Base-by-base conservation (phyloP, 2,113 vertebrate species). In the Rhinolophus sinicus region DNA sequence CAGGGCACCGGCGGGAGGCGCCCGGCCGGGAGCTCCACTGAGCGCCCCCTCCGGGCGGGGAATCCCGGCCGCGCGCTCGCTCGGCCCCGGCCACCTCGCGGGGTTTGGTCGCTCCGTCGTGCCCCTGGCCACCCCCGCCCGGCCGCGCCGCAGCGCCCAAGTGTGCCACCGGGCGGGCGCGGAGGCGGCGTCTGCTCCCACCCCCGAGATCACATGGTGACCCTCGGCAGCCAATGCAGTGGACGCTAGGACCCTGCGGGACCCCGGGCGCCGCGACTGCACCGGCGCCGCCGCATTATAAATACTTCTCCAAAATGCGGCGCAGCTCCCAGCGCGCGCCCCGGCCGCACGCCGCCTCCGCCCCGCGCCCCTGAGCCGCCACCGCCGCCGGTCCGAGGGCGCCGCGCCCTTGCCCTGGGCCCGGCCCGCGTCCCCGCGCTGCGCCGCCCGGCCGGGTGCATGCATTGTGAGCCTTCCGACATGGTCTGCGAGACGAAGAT, bases 401-500 rank as follows among this genome's bases (percentile, higher is more conserved):
- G 98, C 98, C 98, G 98, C 98, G 98, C 98, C 98, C 99, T 98
- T 93, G 96, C 94, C 90, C 83, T 88, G 96, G 94, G 99, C 98
- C 99, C 98, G 98, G 98, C 70, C 94, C 89, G 89, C 67, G 91
- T 87, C 97, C 64, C 92, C 16, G 85, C 95, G 96, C 84, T 60
- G 95, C 88, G 94, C 95, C 95, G 95, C 97, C 98, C 97, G 99
- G 99, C 99, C 99, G 98, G 98, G 99, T 99, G 99, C 99, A 99
- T 99, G 99, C 99, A 99, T 99, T 99, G 98, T 99, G 98, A 99
- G 99, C 99, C 99, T 99, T 99, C 99, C 97, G 99, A 99, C 98
- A 99, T 99, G 99, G 99, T 99, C 99, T 99, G 99, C 99, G 99
- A 99, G 99, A 99, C 99, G 98, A 99, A 99, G 99, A 99, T 99